A percentile compares a stretch with the other conserved stretches of the same genome.
phyloP scores from a whole-genome alignment of 1,140 invertebrate genomes.

The Zaprionus capensis region DNA sequence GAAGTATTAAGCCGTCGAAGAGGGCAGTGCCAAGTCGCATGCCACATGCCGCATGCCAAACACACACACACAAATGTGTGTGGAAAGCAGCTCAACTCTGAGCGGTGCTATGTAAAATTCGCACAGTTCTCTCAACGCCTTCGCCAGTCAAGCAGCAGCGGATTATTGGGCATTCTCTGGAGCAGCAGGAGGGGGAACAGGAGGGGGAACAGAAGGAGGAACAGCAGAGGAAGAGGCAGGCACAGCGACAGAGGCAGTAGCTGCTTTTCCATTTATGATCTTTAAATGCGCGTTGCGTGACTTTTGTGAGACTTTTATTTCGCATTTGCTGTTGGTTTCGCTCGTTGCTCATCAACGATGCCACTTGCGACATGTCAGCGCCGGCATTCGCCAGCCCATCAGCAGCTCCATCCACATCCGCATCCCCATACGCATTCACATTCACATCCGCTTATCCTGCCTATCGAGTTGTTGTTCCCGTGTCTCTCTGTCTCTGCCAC shows the following conservation, averaged over 20 bases:
- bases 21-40: conserved; percentile 33
- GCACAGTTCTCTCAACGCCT: conserved; percentile 15
- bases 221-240: not conserved
- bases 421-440: conserved; percentile 21
- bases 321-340: conserved; percentile 32
- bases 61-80: conserved; percentile 12
- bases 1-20: conserved; percentile 41
- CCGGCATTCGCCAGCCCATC: conserved; percentile 37
- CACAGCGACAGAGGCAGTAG: not conserved
- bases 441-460: conserved; percentile 41
- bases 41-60: conserved; percentile 25
- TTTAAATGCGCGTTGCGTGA: conserved; percentile 73
- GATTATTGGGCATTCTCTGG: conserved; percentile 29
- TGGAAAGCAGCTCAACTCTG: conserved; percentile 22
- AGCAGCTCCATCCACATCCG: conserved; percentile 27
- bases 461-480: conserved; percentile 33
- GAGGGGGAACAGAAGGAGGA: not conserved
- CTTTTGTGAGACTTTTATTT: conserved; percentile 62
- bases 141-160: conserved; percentile 25
- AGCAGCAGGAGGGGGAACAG: not conserved
- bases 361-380: conserved; percentile 64
- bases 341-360: conserved; percentile 57
- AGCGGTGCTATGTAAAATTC: not conserved
- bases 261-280: conserved; percentile 25
- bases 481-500: conserved; percentile 10